A percentile compares a stretch with the other conserved stretches of the same genome.
Conservation (phyloP, 2,113 vertebrate species). For the Amblyornis subalaris region DNA sequence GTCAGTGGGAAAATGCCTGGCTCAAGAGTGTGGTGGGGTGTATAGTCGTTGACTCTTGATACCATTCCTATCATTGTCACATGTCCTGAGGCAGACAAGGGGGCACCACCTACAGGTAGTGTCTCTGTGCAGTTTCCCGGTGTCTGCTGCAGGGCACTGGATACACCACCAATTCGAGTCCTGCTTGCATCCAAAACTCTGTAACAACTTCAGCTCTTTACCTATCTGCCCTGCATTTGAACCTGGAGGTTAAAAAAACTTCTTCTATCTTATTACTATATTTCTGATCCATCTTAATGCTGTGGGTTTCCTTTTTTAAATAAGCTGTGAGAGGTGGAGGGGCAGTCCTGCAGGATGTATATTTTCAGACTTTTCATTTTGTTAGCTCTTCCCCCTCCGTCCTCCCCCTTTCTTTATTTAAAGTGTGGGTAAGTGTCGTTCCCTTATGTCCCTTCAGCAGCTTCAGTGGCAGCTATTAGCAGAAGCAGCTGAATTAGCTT, state of each 20-base stretch:
- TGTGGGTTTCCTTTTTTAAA: background rate
- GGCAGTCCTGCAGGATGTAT: background rate
- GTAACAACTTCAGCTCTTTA: background rate
- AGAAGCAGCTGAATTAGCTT: constrained; percentile 6
- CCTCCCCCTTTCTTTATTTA: background rate
- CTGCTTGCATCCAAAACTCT: background rate
- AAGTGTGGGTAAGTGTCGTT: background rate
- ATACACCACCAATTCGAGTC: background rate
- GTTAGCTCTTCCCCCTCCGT: background rate
- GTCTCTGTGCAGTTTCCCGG: background rate
- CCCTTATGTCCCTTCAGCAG: background rate
- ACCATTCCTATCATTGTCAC: accelerated
- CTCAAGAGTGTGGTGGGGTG: background rate
- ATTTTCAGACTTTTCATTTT: background rate
- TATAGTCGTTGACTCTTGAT: background rate
- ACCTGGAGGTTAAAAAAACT: background rate
- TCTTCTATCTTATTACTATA: background rate
- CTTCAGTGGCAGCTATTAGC: background rate
- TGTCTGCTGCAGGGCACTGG: background rate
- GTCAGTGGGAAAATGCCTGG: background rate
- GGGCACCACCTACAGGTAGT: accelerated
- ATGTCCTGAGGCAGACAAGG: background rate
- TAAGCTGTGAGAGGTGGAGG: background rate
- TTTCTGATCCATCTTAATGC: background rate
- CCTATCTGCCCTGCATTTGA: background rate